Evolutionary conservation across 2,888 invertebrate genomes (phyloP), one percentile per base, ranked within the genome.

Genomic region (Monochamus alternatus): DNA sequence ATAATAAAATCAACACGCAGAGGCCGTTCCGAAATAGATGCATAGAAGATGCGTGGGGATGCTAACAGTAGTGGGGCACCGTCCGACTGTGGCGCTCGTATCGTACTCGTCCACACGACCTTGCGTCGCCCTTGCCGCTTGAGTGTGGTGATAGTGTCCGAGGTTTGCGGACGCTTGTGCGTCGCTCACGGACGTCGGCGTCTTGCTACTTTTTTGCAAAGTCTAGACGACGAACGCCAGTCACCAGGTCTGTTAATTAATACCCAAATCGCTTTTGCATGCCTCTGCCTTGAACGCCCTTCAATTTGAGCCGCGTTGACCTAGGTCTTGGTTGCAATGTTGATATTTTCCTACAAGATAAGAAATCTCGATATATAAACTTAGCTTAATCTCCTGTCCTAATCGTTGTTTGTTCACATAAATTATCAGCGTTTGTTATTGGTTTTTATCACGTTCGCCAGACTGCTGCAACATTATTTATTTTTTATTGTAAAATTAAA

Each of bases 71-170:
- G 90, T 70, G 70, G 70, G 63, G 70, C 62, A 62, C 70, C 52
- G 62, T 70, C 87, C 87, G 85, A 86, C 86, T 86, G 89, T 88
- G 90, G 90, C 89, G 88, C 86, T 87, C 87, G 85, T 86, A 83
- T 88, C 89, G 89, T 88, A 89, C 89, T 73, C 88, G 89, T 88
- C 89, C 89, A 70, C 80, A 82, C 88, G 88, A 87, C 89, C 89
- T 89, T 89, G 88, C 78, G 84, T 84, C 85, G 87, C 85, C 87
- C 88, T 88, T 87, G 86, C 80, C 82, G 81, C 71, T 80, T 79
- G 84, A 87, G 87, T 87, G 83, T 84, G 82, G 85, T 86, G 85
- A 83, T 83, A 84, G 83, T 83, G 84, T 82, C 81, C 84, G 82
- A 80, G 73, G 78, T 75, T 81, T 81, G 78, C 83, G 84, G 84